phyloP scores from a whole-genome alignment of 53 echinoderm and acorn worm genomes.

The Apostichopus leukothele region DNA sequence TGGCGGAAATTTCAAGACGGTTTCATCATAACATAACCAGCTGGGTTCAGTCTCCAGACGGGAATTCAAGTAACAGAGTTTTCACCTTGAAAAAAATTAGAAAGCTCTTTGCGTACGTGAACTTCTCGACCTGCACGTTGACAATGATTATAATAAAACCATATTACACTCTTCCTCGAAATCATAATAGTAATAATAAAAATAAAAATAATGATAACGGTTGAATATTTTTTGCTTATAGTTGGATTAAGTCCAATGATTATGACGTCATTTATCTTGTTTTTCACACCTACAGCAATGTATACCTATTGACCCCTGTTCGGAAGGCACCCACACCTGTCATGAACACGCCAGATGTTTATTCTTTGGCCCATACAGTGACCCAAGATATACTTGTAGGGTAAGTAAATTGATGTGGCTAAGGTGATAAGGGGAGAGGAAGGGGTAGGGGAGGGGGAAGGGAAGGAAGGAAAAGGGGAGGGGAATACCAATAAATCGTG shows the following conservation, averaged over 20 bases:
- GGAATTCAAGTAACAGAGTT: background rate
- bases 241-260: background rate
- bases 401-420: constrained; percentile 54
- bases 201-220: no score
- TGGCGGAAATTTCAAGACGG: background rate
- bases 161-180: no score
- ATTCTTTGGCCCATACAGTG: constrained; percentile 85
- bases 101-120: no score
- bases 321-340: constrained; percentile 86
- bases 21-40: background rate
- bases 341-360: constrained; percentile 74
- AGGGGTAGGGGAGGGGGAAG: no score
- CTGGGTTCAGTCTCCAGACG: background rate
- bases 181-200: no score
- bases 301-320: constrained; percentile 94
- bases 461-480: no score
- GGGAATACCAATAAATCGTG: no score
- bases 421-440: background rate
- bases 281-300: constrained; percentile 74
- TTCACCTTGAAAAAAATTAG: background rate
- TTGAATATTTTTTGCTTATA: no score
- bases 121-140: background rate
- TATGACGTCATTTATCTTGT: background rate
- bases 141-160: background rate
- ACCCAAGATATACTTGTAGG: constrained; percentile 88